Conservation (phyloP, 2,113 vertebrate genomes). For the Cryptoleucopteryx plumbea region DNA sequence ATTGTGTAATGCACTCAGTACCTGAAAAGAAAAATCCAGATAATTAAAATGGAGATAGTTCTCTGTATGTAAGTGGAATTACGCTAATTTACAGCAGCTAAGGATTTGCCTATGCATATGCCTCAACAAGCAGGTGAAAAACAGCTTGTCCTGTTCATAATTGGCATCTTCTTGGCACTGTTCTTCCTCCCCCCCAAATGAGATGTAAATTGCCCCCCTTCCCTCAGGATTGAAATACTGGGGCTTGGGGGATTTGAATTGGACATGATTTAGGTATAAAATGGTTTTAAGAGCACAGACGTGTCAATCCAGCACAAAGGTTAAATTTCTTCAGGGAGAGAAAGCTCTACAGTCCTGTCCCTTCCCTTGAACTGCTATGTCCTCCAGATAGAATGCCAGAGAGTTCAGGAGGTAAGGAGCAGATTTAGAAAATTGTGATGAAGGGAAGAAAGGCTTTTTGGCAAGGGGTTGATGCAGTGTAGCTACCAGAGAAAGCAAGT, state of each 20-base stretch:
- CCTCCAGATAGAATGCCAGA: conserved; percentile 33
- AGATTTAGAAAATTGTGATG: not conserved
- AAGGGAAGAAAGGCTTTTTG: not conserved
- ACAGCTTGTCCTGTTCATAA: not conserved
- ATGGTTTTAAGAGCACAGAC: not conserved
- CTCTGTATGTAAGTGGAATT: not conserved
- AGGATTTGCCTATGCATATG: not conserved
- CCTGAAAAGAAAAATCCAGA: conserved; percentile 29
- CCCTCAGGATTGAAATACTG: not conserved
- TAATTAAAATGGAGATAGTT: conserved; percentile 4
- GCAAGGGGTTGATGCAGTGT: not conserved
- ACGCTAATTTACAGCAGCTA: not conserved
- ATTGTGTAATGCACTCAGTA: not conserved
- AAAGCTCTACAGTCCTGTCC: not conserved
- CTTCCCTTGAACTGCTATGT: not conserved
- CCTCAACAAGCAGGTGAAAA: conserved; percentile 1
- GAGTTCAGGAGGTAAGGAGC: not conserved
- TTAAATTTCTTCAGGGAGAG: conserved; percentile 14
- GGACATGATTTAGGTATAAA: not conserved
- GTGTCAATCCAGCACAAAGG: not conserved
- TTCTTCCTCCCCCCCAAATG: not conserved
- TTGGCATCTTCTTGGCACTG: not conserved
- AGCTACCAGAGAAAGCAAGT: not conserved
- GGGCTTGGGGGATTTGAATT: not conserved
- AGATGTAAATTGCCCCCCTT: not conserved